phyloP scores from a whole-genome alignment of 2,797 vertebrate species.

The Melopsittacus undulatus region DNA sequence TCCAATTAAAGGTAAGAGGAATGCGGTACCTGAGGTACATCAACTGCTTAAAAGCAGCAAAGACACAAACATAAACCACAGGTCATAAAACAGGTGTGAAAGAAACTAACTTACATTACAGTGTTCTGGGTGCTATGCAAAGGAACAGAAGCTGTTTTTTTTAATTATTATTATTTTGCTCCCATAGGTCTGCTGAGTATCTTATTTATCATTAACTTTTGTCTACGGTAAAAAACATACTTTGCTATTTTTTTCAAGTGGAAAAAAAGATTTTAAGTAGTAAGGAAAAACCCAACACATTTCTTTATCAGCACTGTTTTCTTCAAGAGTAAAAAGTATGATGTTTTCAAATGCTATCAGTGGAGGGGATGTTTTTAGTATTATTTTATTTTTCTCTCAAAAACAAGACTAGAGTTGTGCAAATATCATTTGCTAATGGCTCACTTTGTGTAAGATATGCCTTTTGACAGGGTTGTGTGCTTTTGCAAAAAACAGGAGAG shows the following conservation, averaged over 20 bases:
- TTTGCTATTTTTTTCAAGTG: neutral
- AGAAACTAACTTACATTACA: neutral
- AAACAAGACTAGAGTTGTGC: neutral
- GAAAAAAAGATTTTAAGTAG: neutral
- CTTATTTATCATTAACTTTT: neutral
- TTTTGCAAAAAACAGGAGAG: neutral
- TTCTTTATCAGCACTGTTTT: neutral
- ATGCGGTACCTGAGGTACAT: rapidly evolving
- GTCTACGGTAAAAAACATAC: neutral
- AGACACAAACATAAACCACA: neutral
- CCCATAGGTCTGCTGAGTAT: neutral
- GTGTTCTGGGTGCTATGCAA: neutral
- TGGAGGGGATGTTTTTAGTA: neutral
- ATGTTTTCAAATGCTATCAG: neutral
- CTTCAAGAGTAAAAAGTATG: neutral
- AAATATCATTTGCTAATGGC: neutral
- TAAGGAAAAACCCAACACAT: neutral
- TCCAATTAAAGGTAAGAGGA: neutral
- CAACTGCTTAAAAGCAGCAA: neutral
- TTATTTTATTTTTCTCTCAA: neutral
- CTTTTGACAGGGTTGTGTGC: neutral
- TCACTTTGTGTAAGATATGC: neutral
- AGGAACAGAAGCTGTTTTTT: neutral
- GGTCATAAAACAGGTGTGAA: neutral
- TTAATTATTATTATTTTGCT: neutral